phyloP scores from a whole-genome alignment of 2,797 vertebrate species.

The Danio kyathit region DNA sequence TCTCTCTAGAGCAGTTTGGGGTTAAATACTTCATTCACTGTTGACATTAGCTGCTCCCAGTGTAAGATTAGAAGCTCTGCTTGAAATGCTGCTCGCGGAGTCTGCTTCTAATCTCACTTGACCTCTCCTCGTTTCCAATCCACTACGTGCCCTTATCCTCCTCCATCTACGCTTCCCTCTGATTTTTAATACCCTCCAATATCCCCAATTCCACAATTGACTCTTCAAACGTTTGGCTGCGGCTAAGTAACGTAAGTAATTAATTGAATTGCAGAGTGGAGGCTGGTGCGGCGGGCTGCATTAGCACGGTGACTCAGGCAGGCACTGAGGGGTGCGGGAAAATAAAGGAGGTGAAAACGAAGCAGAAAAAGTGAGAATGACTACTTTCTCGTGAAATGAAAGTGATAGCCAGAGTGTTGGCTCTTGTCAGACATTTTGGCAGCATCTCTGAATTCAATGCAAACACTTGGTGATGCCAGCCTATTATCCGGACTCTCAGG shows the following conservation, averaged over 20 bases:
- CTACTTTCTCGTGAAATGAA: constrained; percentile 20
- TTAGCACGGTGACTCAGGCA: constrained; percentile 33
- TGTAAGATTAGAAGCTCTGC: neutral
- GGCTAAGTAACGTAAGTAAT: constrained; percentile 29
- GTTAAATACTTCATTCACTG: neutral
- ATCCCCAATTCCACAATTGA: constrained; percentile 40
- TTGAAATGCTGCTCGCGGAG: constrained; percentile 15
- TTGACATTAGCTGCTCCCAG: neutral
- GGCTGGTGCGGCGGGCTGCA: constrained; percentile 9
- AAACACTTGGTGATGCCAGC: neutral
- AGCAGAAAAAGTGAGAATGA: constrained; percentile 58
- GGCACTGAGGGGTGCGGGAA: constrained; percentile 21
- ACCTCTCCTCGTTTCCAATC: constrained; percentile 27
- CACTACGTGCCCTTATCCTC: constrained; percentile 29
- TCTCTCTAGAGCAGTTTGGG: neutral
- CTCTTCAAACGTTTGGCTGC: constrained; percentile 33
- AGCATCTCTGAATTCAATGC: constrained; percentile 6
- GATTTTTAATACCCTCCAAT: constrained; percentile 41
- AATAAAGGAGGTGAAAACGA: constrained; percentile 56
- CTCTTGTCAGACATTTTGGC: constrained; percentile 19
- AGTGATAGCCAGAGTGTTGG: constrained; percentile 26
- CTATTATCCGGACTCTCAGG: neutral
- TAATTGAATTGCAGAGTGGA: constrained; percentile 48
- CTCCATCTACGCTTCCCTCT: constrained; percentile 25
- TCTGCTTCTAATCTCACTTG: constrained; percentile 35